Evolutionary conservation across 2,888 invertebrate genomes (phyloP), one percentile per base, ranked within the genome.

Genomic region (Epirrita christyi): DNA sequence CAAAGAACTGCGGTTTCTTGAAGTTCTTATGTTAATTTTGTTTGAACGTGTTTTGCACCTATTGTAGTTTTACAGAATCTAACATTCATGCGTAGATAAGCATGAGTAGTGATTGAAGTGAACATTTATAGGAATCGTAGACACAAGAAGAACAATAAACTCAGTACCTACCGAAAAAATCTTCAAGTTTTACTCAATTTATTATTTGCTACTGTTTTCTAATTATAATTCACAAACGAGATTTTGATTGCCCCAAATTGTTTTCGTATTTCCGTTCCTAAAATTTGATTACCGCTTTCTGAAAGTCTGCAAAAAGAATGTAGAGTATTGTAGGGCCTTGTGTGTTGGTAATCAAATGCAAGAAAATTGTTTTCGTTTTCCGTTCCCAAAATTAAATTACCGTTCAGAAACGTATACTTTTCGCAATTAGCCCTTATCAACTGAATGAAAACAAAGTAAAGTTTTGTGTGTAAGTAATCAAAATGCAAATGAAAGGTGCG

Each of bases 401-500:
- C 56, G 71, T 73, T 68, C 66, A 43, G 56, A 61, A 74, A 73
- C 66, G 76, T 75, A 83, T 84, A 86, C 85, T 80, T 73, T 73
- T 76, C 72, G 76, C 83, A 88, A 88, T 88, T 89, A 87, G 67
- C 56, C 55, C 70, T 84, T 83, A 83, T 82, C 80, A 75, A 78
- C 73, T 72, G 62, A 52, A 70, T 67, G 69, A 74, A 81, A 79
- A 81, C 74, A 76, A 78, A 75, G 70, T 68, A 68, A 54, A 63
- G 59, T 68, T 61, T 71, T 67, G 75, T 80, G 71, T 71, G 81
- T 84, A 88, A 88, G 81, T 84, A 88, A 88, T 91, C 83, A 85
- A 88, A 87, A 91, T 92, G 91, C 85, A 89, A 91, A 92, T 90
- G 71, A 77, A 81, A 81, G 81, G 83, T 83, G 81, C 75, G 48